These are phyloP conservation scores for Dicranocentrus wangi DNA, from an alignment of 2,888 invertebrate genomes.

Conservation along the genomic window DNA sequence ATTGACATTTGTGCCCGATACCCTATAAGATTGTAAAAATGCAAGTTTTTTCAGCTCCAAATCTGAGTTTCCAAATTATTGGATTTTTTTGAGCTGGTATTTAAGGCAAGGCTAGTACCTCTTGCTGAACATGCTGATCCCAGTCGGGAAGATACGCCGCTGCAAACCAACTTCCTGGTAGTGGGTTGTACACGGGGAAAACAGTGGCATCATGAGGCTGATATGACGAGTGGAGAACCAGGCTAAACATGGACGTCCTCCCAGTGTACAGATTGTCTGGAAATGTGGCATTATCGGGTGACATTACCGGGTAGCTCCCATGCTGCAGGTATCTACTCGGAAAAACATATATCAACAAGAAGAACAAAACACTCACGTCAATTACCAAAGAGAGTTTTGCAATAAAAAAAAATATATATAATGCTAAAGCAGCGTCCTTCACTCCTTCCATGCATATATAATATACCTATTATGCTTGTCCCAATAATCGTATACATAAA, in stretches of 20 bases:
- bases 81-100: no score
- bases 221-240: conserved; percentile 74
- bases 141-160: conserved; percentile 79
- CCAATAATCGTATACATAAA: no score
- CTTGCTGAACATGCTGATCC: conserved; percentile 76
- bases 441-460: no score
- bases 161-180: conserved; percentile 86
- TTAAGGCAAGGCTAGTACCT: no score
- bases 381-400: neutral
- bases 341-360: conserved; percentile 17
- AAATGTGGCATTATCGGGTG: conserved; percentile 86
- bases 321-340: conserved; percentile 82
- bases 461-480: no score
- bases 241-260: conserved; percentile 74
- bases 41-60: no score
- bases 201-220: conserved; percentile 76
- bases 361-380: no score
- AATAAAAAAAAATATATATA: neutral
- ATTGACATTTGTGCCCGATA: conserved; percentile 76
- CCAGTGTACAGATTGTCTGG: conserved; percentile 79
- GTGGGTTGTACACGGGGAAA: conserved; percentile 76
- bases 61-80: no score
- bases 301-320: conserved; percentile 87
- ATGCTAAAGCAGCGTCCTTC: no score
- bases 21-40: conserved; percentile 74